These are phyloP conservation scores for Quadroppia sp. DNA, from an alignment of 2,888 invertebrate genomes.

Conservation along the genomic window DNA sequence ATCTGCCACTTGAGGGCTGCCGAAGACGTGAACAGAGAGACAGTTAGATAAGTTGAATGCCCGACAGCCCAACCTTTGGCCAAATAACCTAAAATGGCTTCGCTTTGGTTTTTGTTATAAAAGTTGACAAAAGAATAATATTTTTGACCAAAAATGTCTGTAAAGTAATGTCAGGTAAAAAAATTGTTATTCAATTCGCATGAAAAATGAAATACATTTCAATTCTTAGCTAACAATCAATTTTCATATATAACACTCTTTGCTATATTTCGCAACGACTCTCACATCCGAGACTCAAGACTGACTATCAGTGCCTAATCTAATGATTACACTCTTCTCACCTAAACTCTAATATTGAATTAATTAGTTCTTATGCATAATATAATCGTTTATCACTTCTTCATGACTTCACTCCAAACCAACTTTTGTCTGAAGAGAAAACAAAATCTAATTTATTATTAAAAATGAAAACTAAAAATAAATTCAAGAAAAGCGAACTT, in stretches of 20 bases:
- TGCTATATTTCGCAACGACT: too few relatives aligned
- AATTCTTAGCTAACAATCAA: neutral
- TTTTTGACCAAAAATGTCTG: slow-evolving; percentile 6
- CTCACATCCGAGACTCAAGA: too few relatives aligned
- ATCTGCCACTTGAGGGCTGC: slow-evolving; percentile 37
- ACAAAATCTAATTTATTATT: neutral
- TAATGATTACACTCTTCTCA: slow-evolving; percentile 23
- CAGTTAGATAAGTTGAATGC: slow-evolving; percentile 12
- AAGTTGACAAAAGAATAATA: slow-evolving; percentile 29
- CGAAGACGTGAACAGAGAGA: neutral
- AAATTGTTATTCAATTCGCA: slow-evolving; percentile 12
- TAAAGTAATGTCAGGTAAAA: slow-evolving; percentile 24
- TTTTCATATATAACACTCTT: too few relatives aligned
- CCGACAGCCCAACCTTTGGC: neutral
- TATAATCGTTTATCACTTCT: slow-evolving; percentile 32
- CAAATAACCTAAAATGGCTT: slow-evolving; percentile 37
- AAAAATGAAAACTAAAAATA: slow-evolving; percentile 4
- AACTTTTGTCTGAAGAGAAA: slow-evolving; percentile 6
- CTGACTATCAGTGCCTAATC: slow-evolving; percentile 11
- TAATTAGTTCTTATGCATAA: slow-evolving; percentile 29
- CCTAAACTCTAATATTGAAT: slow-evolving; percentile 22
- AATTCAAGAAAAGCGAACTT: neutral
- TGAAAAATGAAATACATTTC: slow-evolving; percentile 9
- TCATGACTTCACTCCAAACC: neutral
- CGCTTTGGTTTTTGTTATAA: neutral